Evolutionary conservation across 2,888 invertebrate genomes (phyloP).

Genomic region (Lasioglossum vierecki): DNA sequence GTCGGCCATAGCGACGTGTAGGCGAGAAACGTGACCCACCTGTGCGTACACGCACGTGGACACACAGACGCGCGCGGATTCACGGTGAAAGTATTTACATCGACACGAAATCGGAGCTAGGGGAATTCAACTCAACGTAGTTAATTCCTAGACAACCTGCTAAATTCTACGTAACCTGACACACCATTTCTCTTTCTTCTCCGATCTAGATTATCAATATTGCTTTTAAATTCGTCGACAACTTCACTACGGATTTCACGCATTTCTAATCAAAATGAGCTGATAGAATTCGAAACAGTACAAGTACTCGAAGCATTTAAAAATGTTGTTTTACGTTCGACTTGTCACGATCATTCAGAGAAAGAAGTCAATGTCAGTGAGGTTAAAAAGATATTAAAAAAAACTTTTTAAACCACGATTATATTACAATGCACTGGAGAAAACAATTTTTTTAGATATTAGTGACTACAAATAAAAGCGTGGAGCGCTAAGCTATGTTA

Average conservation of each 20-base stretch:
- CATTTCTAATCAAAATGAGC: neutral
- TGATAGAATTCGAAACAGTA: neutral
- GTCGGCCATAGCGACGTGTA: slow-evolving; percentile 12
- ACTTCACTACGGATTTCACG: neutral
- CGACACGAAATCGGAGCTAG: slow-evolving; percentile 52
- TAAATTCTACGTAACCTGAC: slow-evolving; percentile 39
- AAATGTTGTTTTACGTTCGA: neutral
- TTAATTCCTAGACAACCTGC: slow-evolving; percentile 43
- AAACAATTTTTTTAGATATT: no score
- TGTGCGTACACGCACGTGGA: slow-evolving; percentile 63
- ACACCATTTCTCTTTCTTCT: neutral
- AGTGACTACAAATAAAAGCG: no score
- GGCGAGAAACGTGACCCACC: slow-evolving; percentile 68
- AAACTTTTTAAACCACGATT: no score
- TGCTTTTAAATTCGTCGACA: neutral
- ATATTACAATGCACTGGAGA: no score
- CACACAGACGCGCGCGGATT: slow-evolving; percentile 51
- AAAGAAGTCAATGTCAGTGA: no score
- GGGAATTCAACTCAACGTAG: slow-evolving; percentile 45
- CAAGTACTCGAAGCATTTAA: neutral
- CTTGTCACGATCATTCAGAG: no score
- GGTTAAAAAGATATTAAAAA: no score
- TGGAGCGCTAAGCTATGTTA: no score
- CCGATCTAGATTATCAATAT: neutral
- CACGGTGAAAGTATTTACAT: slow-evolving; percentile 72